These are phyloP conservation scores for Goniozus legneri DNA, from an alignment of 1,140 invertebrate genomes.

Conservation along the genomic window DNA sequence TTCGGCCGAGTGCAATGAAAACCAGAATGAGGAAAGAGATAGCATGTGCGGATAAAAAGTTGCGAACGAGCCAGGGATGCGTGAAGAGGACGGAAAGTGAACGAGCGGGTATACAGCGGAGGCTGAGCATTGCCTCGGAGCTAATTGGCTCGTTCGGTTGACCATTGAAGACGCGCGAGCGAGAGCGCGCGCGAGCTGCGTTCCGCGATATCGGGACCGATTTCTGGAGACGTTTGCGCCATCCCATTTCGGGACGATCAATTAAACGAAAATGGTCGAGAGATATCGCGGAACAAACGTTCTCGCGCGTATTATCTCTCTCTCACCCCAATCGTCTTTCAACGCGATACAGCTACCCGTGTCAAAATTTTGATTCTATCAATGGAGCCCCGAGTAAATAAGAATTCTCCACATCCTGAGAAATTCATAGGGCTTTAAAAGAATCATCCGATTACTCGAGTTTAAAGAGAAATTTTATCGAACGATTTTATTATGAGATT, in stretches of 20 bases:
- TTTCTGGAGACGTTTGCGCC: no score
- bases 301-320: slow-evolving; percentile 26
- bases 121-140: slow-evolving; percentile 39
- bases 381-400: no score
- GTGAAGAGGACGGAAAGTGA: slow-evolving; percentile 5
- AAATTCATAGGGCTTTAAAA: no score
- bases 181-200: slow-evolving; percentile 29
- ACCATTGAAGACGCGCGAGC: slow-evolving; percentile 33
- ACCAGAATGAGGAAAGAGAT: no score
- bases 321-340: no score
- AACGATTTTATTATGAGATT: no score
- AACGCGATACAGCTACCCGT: no score
- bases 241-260: slow-evolving; percentile 36
- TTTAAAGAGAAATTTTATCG: no score
- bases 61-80: neutral
- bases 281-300: slow-evolving; percentile 41
- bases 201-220: slow-evolving; percentile 21
- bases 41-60: neutral
- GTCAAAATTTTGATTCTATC: no score
- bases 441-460: no score
- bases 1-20: no score
- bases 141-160: slow-evolving; percentile 43
- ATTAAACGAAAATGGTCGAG: slow-evolving; percentile 43
- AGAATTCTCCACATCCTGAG: no score
- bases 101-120: slow-evolving; percentile 19